A percentile compares a stretch with the other conserved stretches of the same genome.
Conservation (phyloP, 2,888 invertebrate species). For the Agelastica alni region DNA sequence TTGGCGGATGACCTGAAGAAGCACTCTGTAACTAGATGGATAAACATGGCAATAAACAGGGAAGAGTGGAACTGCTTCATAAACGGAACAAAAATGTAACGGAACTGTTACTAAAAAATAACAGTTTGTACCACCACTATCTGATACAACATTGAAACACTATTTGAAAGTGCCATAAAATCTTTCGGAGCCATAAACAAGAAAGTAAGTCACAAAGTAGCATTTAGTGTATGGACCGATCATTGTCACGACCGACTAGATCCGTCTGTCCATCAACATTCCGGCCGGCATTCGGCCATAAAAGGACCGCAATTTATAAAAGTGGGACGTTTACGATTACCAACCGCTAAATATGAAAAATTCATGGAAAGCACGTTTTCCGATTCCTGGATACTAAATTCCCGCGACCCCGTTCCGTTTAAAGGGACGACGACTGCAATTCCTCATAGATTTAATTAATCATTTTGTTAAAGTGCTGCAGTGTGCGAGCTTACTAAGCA, state of each 20-base stretch:
- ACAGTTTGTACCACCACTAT: too few relatives aligned
- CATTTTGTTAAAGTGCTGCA: slow-evolving; percentile 22
- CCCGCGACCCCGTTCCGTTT: slow-evolving; percentile 2
- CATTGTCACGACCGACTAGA: slow-evolving; percentile 19
- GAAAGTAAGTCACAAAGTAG: slow-evolving; percentile 24
- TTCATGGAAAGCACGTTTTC: slow-evolving; percentile 35
- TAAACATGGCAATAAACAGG: too few relatives aligned
- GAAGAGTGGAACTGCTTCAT: too few relatives aligned
- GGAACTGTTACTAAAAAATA: too few relatives aligned
- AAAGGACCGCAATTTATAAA: slow-evolving; percentile 26
- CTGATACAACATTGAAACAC: too few relatives aligned
- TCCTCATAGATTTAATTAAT: slow-evolving; percentile 33
- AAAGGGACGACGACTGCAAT: slow-evolving; percentile 15
- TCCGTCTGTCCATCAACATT: slow-evolving; percentile 22
- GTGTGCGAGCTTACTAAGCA: slow-evolving; percentile 27
- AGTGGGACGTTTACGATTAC: slow-evolving; percentile 33
- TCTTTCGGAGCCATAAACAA: too few relatives aligned
- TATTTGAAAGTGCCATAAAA: too few relatives aligned
- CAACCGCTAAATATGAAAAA: slow-evolving; percentile 35
- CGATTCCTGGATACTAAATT: slow-evolving; percentile 31
- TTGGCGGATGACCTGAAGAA: too few relatives aligned
- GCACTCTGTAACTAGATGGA: too few relatives aligned
- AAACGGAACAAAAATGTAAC: too few relatives aligned
- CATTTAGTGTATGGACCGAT: slow-evolving; percentile 13
- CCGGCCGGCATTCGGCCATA: slow-evolving; percentile 21